Evolutionary conservation across 92 coral and sea anemone genomes (phyloP).

Genomic region (Meandrina meandrites): DNA sequence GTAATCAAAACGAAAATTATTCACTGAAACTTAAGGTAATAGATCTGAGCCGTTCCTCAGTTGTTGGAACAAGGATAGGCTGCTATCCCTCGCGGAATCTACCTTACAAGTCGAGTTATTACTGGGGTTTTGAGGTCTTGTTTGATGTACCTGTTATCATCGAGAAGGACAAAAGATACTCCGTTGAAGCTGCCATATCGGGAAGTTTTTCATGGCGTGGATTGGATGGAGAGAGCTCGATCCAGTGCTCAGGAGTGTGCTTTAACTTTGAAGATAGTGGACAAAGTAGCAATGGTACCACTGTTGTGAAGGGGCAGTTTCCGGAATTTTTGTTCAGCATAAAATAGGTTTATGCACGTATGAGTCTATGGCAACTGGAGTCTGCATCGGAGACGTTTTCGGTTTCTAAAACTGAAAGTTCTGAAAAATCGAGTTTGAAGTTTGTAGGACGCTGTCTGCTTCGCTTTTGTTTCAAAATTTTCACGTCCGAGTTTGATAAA

Average conservation of each 20-base stretch:
- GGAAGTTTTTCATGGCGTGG: background rate
- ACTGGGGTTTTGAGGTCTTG: background rate
- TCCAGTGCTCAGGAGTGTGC: background rate
- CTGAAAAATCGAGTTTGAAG: too few relatives aligned
- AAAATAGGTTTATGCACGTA: too few relatives aligned
- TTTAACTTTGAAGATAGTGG: background rate
- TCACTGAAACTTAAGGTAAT: background rate
- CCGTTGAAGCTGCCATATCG: background rate
- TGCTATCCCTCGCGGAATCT: background rate
- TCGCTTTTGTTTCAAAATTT: too few relatives aligned
- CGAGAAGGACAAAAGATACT: background rate
- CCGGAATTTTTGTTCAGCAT: background rate
- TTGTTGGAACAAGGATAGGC: background rate
- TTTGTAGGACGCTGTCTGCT: too few relatives aligned
- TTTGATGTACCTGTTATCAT: background rate
- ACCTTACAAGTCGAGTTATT: background rate
- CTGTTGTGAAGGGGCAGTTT: background rate
- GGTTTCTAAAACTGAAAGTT: too few relatives aligned
- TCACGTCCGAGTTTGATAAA: too few relatives aligned
- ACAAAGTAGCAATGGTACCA: background rate
- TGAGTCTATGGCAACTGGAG: too few relatives aligned
- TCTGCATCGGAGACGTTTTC: too few relatives aligned
- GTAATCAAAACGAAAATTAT: slow-evolving; percentile 30
- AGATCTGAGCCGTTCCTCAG: background rate
- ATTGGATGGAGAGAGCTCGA: background rate